Base-by-base conservation (phyloP, 2,888 invertebrate genomes). In the Amorpha juglandis region DNA sequence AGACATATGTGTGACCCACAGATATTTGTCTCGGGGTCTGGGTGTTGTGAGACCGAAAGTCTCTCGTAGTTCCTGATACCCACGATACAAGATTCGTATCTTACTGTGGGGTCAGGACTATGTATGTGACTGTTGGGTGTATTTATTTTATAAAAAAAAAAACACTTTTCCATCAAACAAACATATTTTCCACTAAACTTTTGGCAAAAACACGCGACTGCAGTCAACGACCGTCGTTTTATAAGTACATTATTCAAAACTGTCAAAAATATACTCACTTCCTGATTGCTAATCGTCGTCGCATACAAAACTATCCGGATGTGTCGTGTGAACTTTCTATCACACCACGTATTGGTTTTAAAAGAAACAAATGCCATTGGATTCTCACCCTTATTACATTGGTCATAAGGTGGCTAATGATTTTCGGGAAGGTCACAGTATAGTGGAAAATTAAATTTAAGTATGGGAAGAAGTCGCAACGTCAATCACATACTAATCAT, bases 231-330 rank as follows among this genome's bases (percentile, higher is more conserved):
- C 58, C 58, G 38, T 19, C 16, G 19, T 47, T 63, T 27, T n/a
- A 63, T 63, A 48, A 63, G 62, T 48, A 14, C 9, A 33, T 63
- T 63, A 63, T 48, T 63, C 27, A 8, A 45, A 48, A 45, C 62
- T 63, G 64, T 62, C 64, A 78, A 78, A 79, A 78, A 75, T 76
- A 70, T 78, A 72, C 77, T 66, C 35, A 69, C 72, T 82, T 82
- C 79, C 81, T 76, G 67, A 74, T 80, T 69, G 72, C 73, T 67
- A 73, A 74, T 78, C 76, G 74, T 73, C 66, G 55, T 64, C 63
- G 82, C 77, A 82, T 82, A 78, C 74, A 51, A 74, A 78, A 77
- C 66, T 12, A 70, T 72, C 75, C 80, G 82, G 82, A 82, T 67
- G 79, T 78, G 77, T 19, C 63, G 63, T 66, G 66, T 66, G 66